These are phyloP conservation scores for Gambusia yucatana DNA, from an alignment of 2,797 vertebrate species.

Conservation along the genomic window DNA sequence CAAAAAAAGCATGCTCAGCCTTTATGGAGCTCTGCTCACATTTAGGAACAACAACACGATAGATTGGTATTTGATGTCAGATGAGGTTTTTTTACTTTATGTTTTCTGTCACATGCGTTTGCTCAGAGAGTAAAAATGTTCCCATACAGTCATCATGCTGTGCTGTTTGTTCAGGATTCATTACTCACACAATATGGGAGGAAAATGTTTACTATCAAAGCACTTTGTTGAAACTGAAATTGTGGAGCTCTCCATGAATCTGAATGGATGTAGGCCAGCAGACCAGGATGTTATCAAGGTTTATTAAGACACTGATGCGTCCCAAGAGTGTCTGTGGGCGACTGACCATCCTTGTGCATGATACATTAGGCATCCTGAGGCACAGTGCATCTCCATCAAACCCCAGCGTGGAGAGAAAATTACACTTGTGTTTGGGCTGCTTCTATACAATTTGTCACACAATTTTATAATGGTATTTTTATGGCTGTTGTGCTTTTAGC, in stretches of 20 bases:
- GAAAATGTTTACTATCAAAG: not conserved
- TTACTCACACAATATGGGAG: not conserved
- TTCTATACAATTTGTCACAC: conserved; percentile 23
- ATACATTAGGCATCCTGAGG: conserved; percentile 22
- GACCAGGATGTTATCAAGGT: conserved; percentile 6
- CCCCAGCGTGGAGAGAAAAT: conserved; percentile 21
- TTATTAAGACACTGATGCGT: conserved; percentile 25
- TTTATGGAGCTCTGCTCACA: conserved; percentile 12
- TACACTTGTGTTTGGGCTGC: conserved; percentile 21
- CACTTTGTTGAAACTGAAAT: not conserved
- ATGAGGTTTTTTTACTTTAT: conserved; percentile 2
- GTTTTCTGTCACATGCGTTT: conserved; percentile 7
- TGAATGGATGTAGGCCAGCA: conserved; percentile 9
- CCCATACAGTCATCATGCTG: conserved; percentile 10
- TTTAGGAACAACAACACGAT: conserved; percentile 16
- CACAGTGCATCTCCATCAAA: conserved; percentile 17
- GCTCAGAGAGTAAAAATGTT: conserved; percentile 20
- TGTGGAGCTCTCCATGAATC: conserved; percentile 12
- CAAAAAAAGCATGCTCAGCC: conserved; percentile 5
- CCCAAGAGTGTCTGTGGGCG: conserved; percentile 4
- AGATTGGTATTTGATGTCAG: conserved; percentile 16
- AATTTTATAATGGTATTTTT: conserved; percentile 31
- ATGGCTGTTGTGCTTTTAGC: conserved; percentile 12
- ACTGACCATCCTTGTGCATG: conserved; percentile 18
- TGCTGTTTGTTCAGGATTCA: conserved; percentile 16